Evolutionary conservation across 2,113 vertebrate genomes (phyloP).

Genomic region (Colistium nudipinnis): DNA sequence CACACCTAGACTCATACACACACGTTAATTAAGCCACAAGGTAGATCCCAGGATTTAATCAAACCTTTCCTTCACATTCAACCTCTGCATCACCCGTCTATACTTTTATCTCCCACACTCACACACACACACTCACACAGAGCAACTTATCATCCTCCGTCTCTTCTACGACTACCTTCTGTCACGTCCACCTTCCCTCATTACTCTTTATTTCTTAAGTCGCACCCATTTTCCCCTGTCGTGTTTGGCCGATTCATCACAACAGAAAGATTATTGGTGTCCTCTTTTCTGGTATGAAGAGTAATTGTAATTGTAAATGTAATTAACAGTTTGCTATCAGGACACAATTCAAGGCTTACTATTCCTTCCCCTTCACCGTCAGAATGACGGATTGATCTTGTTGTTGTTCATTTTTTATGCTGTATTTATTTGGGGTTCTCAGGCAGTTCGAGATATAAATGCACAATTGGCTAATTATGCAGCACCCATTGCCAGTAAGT

Average conservation of each 20-base stretch:
- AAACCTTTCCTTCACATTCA: conserved; percentile 44
- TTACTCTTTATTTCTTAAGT: background rate
- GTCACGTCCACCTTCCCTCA: background rate
- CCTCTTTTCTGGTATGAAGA: no score
- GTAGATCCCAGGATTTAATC: conserved; percentile 56
- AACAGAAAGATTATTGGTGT: background rate
- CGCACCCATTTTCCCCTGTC: background rate
- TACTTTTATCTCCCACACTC: conserved; percentile 22
- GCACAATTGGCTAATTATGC: conserved; percentile 10
- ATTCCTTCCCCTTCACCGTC: conserved; percentile 3
- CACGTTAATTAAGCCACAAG: conserved; percentile 33
- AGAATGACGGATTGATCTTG: conserved; percentile 1
- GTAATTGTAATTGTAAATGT: no score
- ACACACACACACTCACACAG: background rate
- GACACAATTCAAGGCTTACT: background rate
- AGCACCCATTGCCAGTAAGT: background rate
- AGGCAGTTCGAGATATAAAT: background rate
- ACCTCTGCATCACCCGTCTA: conserved; percentile 26
- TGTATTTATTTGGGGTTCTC: background rate
- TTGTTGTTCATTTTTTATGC: background rate
- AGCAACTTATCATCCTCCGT: conserved; percentile 16
- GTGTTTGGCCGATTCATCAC: background rate
- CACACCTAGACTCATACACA: background rate
- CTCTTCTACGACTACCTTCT: conserved; percentile 8
- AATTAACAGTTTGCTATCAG: conserved; percentile 4